These are phyloP conservation scores for Xestoiulus laeticollis DNA, from an alignment of 2,888 invertebrate genomes.

Conservation along the genomic window DNA sequence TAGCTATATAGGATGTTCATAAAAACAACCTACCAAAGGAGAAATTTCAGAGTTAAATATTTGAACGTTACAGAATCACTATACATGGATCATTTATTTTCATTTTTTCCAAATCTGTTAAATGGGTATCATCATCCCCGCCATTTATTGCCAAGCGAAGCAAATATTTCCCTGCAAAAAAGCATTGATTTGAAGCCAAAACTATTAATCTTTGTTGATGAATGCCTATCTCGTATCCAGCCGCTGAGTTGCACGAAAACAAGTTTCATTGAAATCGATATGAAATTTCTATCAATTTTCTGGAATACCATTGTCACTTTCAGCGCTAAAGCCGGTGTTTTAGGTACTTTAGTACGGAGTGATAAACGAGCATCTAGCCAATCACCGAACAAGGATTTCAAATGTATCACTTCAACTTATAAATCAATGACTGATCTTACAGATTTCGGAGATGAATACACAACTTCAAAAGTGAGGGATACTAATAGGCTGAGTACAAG, in stretches of 20 bases:
- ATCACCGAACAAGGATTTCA: background rate
- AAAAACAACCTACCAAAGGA: background rate
- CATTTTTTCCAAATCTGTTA: background rate
- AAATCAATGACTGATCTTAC: background rate
- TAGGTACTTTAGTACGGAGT: background rate
- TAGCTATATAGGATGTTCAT: background rate
- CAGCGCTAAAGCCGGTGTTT: background rate
- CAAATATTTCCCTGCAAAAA: background rate
- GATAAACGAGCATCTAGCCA: slow-evolving; percentile 15
- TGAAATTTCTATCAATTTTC: slow-evolving; percentile 29
- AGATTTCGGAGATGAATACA: background rate
- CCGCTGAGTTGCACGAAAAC: background rate
- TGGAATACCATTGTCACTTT: background rate
- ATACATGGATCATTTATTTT: background rate
- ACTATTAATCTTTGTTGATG: slow-evolving; percentile 4
- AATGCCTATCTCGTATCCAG: background rate
- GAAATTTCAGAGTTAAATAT: background rate
- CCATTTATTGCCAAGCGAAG: background rate
- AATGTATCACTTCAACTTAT: background rate
- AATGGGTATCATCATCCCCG: background rate
- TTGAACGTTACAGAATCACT: background rate
- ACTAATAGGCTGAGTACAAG: background rate
- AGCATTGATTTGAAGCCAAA: background rate
- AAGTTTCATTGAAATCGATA: slow-evolving; percentile 15
- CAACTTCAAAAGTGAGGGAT: background rate